Evolutionary conservation across 1,140 invertebrate species (phyloP), one percentile per base, ranked within the genome.

Genomic region (Branchinecta lynchi): DNA sequence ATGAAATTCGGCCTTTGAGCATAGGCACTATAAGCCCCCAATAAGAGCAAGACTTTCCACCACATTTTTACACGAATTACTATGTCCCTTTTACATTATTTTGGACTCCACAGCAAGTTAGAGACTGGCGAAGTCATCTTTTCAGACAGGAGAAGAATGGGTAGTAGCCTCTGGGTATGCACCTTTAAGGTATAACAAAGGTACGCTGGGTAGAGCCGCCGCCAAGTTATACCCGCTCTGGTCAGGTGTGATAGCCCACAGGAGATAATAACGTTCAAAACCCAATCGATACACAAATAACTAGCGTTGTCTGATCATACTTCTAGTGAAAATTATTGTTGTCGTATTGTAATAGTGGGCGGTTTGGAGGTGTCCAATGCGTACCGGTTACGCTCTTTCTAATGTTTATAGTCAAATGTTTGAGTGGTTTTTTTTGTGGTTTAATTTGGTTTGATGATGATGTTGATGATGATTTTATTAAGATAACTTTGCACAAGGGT

Each of bases 91-190:
- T 60, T 60, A 60, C 51, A 60, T 60, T 60, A 60, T 60, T 60
- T 60, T 15, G 32, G 17, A 12, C 17, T 15, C 17, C 51, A 60
- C 51, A 20, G 51, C 12, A 15, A 60, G 17, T 12, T 15, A 60
- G 51, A 60, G 51, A 60, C 51, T 60, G 51, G 12, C 51, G 17
- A 20, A 60, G 12, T 12, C 17, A 12, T 15, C 17, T 20, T 60
- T 60, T 12, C 51, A 60, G 51, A 60, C 51, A 60, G 17, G 51
- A 60, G 17, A 60, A 60, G 12, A 60, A 60, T 60, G 51, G 32
- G 32, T 20, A 15, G 17, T 60, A 12, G 51, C 51, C 51, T 60
- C 12, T 12, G 17, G 51, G 12, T 15, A 60, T 60, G 17, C 17
- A 60, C 51, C 51, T 60, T 60, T 60, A 60, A 60, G 51, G 51